These are phyloP conservation scores for Apis cerana DNA, from an alignment of 1,140 invertebrate species.

Conservation along the genomic window DNA sequence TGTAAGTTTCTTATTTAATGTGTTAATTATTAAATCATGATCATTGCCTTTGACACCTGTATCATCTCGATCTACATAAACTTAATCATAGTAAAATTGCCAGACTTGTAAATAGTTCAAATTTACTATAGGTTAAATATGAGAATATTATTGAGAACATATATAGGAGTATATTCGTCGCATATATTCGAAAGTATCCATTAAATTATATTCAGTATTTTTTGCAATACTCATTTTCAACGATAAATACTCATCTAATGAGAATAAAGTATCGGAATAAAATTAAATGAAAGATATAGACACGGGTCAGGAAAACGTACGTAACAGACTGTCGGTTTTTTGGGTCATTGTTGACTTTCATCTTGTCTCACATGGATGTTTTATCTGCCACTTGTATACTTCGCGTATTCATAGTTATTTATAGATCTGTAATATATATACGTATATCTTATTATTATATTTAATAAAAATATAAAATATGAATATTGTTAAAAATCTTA, in stretches of 20 bases:
- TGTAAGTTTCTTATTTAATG: conserved; percentile 28
- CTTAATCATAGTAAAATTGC: conserved; percentile 37
- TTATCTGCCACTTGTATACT: conserved; percentile 64
- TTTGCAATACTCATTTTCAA: conserved; percentile 28
- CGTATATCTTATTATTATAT: conserved; percentile 28
- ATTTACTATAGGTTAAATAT: conserved; percentile 58
- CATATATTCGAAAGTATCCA: conserved; percentile 42
- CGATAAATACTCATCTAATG: conserved; percentile 49
- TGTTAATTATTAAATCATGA: conserved; percentile 39
- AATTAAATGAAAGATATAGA: conserved; percentile 51
- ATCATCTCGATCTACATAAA: conserved; percentile 36
- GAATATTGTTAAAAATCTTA: conserved; percentile 61
- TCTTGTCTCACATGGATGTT: conserved; percentile 55
- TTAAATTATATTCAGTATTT: conserved; percentile 50
- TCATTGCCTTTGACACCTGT: conserved; percentile 33
- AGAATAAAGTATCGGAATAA: conserved; percentile 56
- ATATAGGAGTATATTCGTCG: conserved; percentile 52
- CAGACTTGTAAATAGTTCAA: conserved; percentile 49
- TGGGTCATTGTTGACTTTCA: conserved; percentile 40
- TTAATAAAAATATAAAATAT: conserved; percentile 15
- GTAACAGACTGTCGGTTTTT: conserved; percentile 67
- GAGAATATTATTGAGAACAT: conserved; percentile 53
- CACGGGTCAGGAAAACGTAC: conserved; percentile 72
- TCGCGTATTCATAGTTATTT: conserved; percentile 63
- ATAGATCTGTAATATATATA: conserved; percentile 70